Evolutionary conservation across 2,888 invertebrate genomes (phyloP).

Genomic region (Neoitamus cyanurus): DNA sequence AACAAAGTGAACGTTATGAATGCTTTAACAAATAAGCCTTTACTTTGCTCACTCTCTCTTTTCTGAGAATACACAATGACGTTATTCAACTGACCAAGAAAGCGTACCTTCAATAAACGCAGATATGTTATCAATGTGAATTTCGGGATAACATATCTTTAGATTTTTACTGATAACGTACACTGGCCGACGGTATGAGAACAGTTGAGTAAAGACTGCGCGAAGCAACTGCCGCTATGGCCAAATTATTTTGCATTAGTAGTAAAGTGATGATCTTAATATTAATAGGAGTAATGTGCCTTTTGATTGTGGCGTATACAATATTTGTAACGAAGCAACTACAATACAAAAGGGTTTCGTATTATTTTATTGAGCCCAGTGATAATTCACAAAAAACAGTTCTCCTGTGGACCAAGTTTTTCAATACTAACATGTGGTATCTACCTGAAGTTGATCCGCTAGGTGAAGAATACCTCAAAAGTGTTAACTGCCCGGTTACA

Average conservation of each 20-base stretch:
- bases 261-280: not conserved
- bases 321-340: not conserved
- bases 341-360: not conserved
- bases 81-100: no score
- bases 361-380: not conserved
- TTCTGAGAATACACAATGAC: no score
- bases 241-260: not conserved
- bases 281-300: not conserved
- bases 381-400: not conserved
- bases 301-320: not conserved
- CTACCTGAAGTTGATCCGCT: not conserved
- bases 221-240: not conserved
- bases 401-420: not conserved
- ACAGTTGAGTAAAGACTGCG: not conserved
- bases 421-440: not conserved
- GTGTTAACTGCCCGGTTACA: slow-evolving; percentile 62
- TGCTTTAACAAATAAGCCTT: no score
- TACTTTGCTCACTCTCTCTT: no score
- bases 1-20: no score
- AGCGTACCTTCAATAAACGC: no score
- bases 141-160: not conserved
- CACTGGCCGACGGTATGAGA: not conserved
- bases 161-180: not conserved
- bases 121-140: not conserved
- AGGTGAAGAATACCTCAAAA: slow-evolving; percentile 53